Evolutionary conservation across 2,113 vertebrate species (phyloP).

Genomic region (Accipiter cooperii): DNA sequence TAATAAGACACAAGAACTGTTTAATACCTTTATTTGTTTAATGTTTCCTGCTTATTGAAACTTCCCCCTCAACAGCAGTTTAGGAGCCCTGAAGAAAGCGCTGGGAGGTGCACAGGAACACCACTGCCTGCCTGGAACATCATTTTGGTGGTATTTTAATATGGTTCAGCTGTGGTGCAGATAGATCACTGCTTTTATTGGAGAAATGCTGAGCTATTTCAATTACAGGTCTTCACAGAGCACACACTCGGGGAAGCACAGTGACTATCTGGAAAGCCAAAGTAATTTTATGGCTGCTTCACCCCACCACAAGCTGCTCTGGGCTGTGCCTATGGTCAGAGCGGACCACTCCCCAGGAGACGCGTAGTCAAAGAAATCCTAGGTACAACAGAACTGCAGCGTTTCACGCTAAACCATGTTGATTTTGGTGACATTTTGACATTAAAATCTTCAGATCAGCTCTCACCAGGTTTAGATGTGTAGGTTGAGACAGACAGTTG

Average conservation of each 20-base stretch:
- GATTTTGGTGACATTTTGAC: not conserved
- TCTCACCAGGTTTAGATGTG: not conserved
- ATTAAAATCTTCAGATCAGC: not conserved
- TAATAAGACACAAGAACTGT: not conserved
- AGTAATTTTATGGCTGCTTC: not conserved
- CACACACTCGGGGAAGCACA: accelerated
- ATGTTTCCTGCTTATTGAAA: not conserved
- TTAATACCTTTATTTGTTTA: not conserved
- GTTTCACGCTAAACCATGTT: not conserved
- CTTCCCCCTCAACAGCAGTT: not conserved
- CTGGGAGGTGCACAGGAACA: not conserved
- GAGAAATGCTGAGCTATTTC: not conserved
- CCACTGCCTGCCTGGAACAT: not conserved
- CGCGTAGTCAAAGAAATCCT: not conserved
- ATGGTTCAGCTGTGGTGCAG: not conserved
- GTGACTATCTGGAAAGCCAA: not conserved
- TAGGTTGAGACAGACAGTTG: not conserved
- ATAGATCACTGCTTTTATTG: not conserved
- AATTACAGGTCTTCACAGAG: not conserved
- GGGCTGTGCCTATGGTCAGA: not conserved
- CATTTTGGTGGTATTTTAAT: not conserved
- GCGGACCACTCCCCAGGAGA: not conserved
- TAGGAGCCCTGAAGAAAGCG: not conserved
- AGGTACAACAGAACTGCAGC: not conserved
- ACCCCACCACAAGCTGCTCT: not conserved